Percentiles rank a stretch among this genome's conserved stretches.
These are phyloP conservation scores for Oxystoma pomonae DNA, from an alignment of 2,888 invertebrate species.

Conservation along the genomic window DNA sequence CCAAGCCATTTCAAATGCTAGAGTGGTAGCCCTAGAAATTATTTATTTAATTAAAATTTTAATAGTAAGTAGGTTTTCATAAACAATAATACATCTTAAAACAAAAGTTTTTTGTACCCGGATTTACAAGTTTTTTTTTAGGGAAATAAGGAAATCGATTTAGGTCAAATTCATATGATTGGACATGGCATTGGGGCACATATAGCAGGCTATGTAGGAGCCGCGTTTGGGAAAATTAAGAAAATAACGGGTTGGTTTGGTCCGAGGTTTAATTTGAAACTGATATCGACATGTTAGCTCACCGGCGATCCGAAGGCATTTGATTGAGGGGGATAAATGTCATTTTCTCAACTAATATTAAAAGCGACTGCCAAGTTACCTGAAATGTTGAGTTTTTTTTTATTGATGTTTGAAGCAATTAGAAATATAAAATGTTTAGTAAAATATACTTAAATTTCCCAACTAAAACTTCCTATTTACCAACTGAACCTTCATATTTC, in stretches of 20 bases:
- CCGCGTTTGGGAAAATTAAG: slow-evolving; percentile 36
- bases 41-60: slow-evolving; percentile 46
- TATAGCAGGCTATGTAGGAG: slow-evolving; percentile 51
- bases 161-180: slow-evolving; percentile 47
- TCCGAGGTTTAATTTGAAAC: too few species aligned
- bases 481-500: too few species aligned
- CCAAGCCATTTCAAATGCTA: slow-evolving; percentile 55
- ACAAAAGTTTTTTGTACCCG: neutral
- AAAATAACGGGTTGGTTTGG: slow-evolving; percentile 40
- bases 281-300: too few species aligned
- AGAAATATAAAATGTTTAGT: too few species aligned
- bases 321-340: too few species aligned
- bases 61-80: slow-evolving; percentile 34
- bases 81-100: neutral
- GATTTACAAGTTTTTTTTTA: slow-evolving; percentile 8
- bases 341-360: too few species aligned
- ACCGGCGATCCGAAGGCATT: too few species aligned
- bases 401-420: too few species aligned
- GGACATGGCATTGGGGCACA: slow-evolving; percentile 54
- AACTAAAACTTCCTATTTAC: too few species aligned
- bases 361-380: too few species aligned
- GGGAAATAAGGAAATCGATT: slow-evolving; percentile 12
- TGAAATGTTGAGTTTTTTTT: too few species aligned
- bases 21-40: slow-evolving; percentile 54
- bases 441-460: too few species aligned